phyloP scores from a whole-genome alignment of 2,113 vertebrate genomes.

The Talpa occidentalis region DNA sequence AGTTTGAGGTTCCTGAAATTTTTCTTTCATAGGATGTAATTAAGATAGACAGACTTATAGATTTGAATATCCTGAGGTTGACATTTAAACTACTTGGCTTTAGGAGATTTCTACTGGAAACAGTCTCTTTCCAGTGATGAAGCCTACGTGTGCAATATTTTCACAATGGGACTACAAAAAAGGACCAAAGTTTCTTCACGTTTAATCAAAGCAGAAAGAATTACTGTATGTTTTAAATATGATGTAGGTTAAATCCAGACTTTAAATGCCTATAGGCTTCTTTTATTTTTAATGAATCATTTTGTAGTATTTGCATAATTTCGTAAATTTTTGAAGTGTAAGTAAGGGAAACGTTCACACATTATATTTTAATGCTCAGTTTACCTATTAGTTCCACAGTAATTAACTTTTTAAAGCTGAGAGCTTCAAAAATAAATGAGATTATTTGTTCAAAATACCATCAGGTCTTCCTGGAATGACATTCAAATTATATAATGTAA shows the following conservation, averaged over 20 bases:
- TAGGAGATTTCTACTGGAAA: slow-evolving; percentile 52
- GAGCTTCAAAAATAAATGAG: slow-evolving; percentile 87
- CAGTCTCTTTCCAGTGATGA: slow-evolving; percentile 2
- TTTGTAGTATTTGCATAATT: slow-evolving; percentile 79
- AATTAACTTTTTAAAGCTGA: slow-evolving; percentile 85
- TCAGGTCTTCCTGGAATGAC: slow-evolving; percentile 86
- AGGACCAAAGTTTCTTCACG: slow-evolving; percentile 48
- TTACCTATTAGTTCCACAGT: slow-evolving; percentile 83
- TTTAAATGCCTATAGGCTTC: slow-evolving; percentile 69
- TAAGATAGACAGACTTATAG: slow-evolving; percentile 33
- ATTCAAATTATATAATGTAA: slow-evolving; percentile 91
- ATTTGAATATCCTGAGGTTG: slow-evolving; percentile 61
- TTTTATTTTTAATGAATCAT: slow-evolving; percentile 77
- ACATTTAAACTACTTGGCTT: slow-evolving; percentile 32
- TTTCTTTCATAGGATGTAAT: background rate
- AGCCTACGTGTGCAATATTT: background rate
- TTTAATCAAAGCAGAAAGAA: slow-evolving; percentile 61
- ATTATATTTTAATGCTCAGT: slow-evolving; percentile 70
- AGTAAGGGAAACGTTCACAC: slow-evolving; percentile 72
- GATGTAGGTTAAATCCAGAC: slow-evolving; percentile 45
- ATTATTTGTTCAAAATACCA: slow-evolving; percentile 90
- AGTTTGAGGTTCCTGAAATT: background rate
- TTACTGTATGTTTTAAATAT: slow-evolving; percentile 60
- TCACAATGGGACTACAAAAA: slow-evolving; percentile 50
- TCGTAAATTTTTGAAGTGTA: slow-evolving; percentile 77